Conservation (phyloP, 2,888 invertebrate species). For the Coenonympha arcania region DNA sequence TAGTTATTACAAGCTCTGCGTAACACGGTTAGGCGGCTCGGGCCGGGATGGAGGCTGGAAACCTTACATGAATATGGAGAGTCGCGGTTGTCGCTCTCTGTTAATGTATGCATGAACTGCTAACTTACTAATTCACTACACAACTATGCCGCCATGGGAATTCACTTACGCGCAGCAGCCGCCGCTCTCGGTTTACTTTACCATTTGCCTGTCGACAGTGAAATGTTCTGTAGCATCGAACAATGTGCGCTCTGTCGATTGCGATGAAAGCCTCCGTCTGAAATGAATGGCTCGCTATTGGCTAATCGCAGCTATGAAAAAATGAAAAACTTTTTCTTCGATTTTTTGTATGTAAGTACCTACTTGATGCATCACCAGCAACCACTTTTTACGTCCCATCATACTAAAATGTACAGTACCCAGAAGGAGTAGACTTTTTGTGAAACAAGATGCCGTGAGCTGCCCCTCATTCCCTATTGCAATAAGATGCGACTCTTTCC, state of each 20-base stretch:
- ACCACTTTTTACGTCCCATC: too few relatives aligned
- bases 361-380: too few relatives aligned
- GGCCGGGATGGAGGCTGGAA: too few relatives aligned
- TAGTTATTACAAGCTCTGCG: slow-evolving; percentile 17
- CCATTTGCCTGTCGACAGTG: slow-evolving; percentile 31
- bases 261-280: slow-evolving; percentile 28
- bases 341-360: not conserved
- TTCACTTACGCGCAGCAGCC: slow-evolving; percentile 23
- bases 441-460: too few relatives aligned
- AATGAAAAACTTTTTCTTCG: slow-evolving; percentile 9
- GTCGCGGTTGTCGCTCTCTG: slow-evolving; percentile 39
- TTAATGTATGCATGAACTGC: slow-evolving; percentile 59
- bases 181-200: slow-evolving; percentile 31
- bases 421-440: too few relatives aligned
- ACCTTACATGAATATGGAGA: slow-evolving; percentile 51
- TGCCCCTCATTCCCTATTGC: too few relatives aligned
- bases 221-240: slow-evolving; percentile 29
- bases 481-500: too few relatives aligned
- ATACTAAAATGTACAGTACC: too few relatives aligned
- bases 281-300: slow-evolving; percentile 17
- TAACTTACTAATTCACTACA: slow-evolving; percentile 55
- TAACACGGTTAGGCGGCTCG: slow-evolving; percentile 21
- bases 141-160: slow-evolving; percentile 37
- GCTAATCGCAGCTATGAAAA: slow-evolving; percentile 8
- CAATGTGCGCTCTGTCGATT: slow-evolving; percentile 29